Evolutionary conservation across 2,113 vertebrate species (phyloP).

Genomic region (Caretta caretta): DNA sequence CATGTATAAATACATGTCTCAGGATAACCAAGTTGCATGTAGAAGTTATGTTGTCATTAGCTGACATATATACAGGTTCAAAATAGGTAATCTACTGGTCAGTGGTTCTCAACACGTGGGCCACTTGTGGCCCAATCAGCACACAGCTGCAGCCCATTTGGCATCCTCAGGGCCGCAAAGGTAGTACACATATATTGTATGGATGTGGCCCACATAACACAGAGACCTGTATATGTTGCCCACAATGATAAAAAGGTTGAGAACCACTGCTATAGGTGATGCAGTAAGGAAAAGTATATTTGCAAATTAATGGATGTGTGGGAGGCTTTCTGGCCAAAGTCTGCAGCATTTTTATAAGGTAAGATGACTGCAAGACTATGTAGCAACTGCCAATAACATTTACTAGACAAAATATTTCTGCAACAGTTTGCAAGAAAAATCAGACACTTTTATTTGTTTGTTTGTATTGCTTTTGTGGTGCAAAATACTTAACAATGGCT

Average conservation of each 20-base stretch:
- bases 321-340: slow-evolving; percentile 8
- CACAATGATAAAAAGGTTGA: too few species aligned
- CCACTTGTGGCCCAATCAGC: too few species aligned
- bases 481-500: not conserved
- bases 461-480: not conserved
- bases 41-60: slow-evolving; percentile 31
- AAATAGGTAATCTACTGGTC: slow-evolving; percentile 2
- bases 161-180: too few species aligned
- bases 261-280: slow-evolving; percentile 17
- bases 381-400: not conserved
- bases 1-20: not conserved
- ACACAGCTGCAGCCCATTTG: too few species aligned
- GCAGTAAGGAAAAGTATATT: slow-evolving; percentile 40
- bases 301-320: not conserved
- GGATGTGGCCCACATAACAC: too few species aligned
- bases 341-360: not conserved
- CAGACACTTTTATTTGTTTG: not conserved
- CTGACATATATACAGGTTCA: slow-evolving; percentile 42
- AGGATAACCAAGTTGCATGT: slow-evolving; percentile 14
- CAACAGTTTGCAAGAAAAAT: slow-evolving; percentile 36
- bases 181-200: too few species aligned
- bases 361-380: not conserved
- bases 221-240: too few species aligned
- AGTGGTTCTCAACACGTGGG: not conserved
- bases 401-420: not conserved